Percentiles rank a stretch among this genome's conserved stretches.
Conservation (phyloP, 1,140 invertebrate genomes). For the Papilio dardanus region DNA sequence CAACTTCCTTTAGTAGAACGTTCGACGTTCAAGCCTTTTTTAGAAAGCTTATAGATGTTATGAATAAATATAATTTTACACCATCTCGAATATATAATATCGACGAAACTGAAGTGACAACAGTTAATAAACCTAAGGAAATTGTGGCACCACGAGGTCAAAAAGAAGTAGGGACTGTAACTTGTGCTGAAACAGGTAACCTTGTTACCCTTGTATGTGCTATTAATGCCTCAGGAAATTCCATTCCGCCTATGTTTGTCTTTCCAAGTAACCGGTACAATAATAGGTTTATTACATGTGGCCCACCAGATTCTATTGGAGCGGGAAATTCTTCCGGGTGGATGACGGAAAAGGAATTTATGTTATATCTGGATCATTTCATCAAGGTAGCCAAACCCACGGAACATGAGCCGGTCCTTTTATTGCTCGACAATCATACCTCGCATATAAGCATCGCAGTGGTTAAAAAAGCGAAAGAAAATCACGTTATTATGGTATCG, state of each 20-base stretch:
- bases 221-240: conserved; percentile 55
- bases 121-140: conserved; percentile 55
- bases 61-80: conserved; percentile 39
- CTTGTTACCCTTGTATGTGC: conserved; percentile 57
- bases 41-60: neutral
- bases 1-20: conserved; percentile 46
- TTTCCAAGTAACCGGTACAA: conserved; percentile 63
- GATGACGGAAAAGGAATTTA: conserved; percentile 56
- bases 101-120: conserved; percentile 53
- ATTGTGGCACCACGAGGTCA: conserved; percentile 54
- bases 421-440: conserved; percentile 63
- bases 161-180: conserved; percentile 53
- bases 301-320: conserved; percentile 50
- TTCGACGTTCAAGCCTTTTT: conserved; percentile 43
- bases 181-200: conserved; percentile 59
- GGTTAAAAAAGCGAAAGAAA: conserved; percentile 46
- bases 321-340: conserved; percentile 52
- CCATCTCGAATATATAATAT: conserved; percentile 59
- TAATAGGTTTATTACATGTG: conserved; percentile 48
- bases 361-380: conserved; percentile 51
- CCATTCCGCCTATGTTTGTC: conserved; percentile 61
- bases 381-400: conserved; percentile 48
- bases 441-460: conserved; percentile 56
- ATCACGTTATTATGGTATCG: conserved; percentile 64
- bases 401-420: conserved; percentile 47